Evolutionary conservation across 2,113 vertebrate genomes (phyloP), one percentile per base, ranked within the genome.

Genomic region (Psammodynastes pulverulentus): DNA sequence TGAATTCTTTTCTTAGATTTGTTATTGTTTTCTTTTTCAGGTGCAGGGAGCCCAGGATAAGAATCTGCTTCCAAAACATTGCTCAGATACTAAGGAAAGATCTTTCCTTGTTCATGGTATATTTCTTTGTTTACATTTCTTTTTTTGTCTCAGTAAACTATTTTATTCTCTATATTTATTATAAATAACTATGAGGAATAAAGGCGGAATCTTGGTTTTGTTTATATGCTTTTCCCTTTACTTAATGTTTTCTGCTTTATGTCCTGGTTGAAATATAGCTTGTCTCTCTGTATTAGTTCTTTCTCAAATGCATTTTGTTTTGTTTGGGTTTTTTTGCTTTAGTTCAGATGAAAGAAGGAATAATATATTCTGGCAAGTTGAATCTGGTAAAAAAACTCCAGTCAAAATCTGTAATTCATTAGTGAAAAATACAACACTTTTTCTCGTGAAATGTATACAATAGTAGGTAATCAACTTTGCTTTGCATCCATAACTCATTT

Each of bases 51-150:
- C 86, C 84, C 67, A 1, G 93, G 94, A 94, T 96, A 95, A 97
- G 93, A 94, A 45, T 96, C 96, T 94, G 94, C 96, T 95, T 88
- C 89, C 94, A 96, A 94, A 93, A 95, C 93, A 96, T 97, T 96
- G 92, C 95, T 95, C 91, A 87, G 94, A 96, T 96, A 86, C 91
- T 96, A 93, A 97, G 97, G 97, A 96, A 95, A 96, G 94, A 95
- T 95, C 94, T 97, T 95, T 91, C 96, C 23, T 98, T 97, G 97
- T 98, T 98, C 98, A 98, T 98, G 98, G 98, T 98, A 97, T 86
- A 93, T 94, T 92, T 43, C 17, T n/a, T 67, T 84, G 49, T 92
- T 94, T 26, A 4, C 23, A 3, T 89, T 92, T 93, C 45, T 9
- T 86, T 91, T 39, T 90, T 29, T 43, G 10, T 62, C 19, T 53